Conservation (phyloP, 2,888 invertebrate genomes). For the Eumacrocentrus americanus region DNA sequence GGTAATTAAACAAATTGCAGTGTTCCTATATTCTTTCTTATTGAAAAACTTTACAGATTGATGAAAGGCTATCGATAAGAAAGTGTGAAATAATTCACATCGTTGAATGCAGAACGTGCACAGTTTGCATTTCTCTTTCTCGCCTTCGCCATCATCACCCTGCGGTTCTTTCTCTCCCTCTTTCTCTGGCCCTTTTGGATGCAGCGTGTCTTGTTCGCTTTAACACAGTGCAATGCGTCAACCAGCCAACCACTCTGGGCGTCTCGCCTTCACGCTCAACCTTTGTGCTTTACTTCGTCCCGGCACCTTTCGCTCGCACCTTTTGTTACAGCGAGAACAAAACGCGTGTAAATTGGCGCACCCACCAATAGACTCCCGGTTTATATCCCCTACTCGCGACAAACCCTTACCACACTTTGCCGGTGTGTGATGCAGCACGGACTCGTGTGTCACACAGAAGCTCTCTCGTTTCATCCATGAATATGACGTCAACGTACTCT, state of each 20-base stretch:
- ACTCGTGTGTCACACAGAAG: no score
- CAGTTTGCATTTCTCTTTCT: not conserved
- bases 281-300: slow-evolving; percentile 35
- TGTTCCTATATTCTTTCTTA: not conserved
- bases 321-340: slow-evolving; percentile 55
- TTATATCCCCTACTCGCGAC: slow-evolving; percentile 34
- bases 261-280: slow-evolving; percentile 37
- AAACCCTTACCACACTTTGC: slow-evolving; percentile 33
- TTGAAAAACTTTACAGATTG: not conserved
- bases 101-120: not conserved
- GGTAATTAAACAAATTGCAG: no score
- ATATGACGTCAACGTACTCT: no score
- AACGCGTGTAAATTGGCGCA: slow-evolving; percentile 58
- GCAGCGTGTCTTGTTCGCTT: slow-evolving; percentile 27
- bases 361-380: slow-evolving; percentile 40
- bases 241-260: slow-evolving; percentile 32
- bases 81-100: slow-evolving; percentile 12
- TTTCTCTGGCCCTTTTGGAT: not conserved
- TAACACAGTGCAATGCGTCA: slow-evolving; percentile 34
- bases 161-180: slow-evolving; percentile 8
- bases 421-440: not conserved
- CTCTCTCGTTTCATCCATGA: no score
- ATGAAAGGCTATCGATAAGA: not conserved
- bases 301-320: slow-evolving; percentile 49
- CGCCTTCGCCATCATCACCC: not conserved